phyloP scores from a whole-genome alignment of 2,888 invertebrate genomes.

The Allolobophora icterica region DNA sequence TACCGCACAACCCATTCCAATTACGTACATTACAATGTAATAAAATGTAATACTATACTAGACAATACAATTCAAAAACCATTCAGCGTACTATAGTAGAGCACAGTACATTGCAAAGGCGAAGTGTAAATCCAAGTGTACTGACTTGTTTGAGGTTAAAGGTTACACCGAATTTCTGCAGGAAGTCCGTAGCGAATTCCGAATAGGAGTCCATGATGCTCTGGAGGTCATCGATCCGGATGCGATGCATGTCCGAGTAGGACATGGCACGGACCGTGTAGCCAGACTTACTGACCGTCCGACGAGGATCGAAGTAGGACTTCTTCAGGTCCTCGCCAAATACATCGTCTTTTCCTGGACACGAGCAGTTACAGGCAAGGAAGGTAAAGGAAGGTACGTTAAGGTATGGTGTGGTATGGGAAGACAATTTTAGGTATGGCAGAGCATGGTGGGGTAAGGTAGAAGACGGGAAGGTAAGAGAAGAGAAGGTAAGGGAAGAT shows the following conservation, averaged over 20 bases:
- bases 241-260: slow-evolving; percentile 65
- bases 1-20: no score
- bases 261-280: slow-evolving; percentile 63
- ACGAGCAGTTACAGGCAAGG: neutral
- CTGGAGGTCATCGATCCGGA: slow-evolving; percentile 60
- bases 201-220: slow-evolving; percentile 63
- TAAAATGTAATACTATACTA: no score
- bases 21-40: no score
- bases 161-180: slow-evolving; percentile 60
- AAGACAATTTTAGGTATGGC: no score
- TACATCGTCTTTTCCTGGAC: slow-evolving; percentile 64
- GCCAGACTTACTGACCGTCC: slow-evolving; percentile 59
- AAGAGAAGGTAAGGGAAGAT: no score
- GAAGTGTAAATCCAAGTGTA: no score
- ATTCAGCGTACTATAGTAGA: no score
- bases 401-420: no score
- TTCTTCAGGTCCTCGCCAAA: slow-evolving; percentile 61
- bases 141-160: slow-evolving; percentile 55
- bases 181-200: slow-evolving; percentile 63
- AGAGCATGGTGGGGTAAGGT: no score
- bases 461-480: no score
- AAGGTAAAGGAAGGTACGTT: neutral
- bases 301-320: slow-evolving; percentile 34
- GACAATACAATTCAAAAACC: no score
- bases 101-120: no score